Conservation (phyloP, 2,888 invertebrate species). For the Polymixis flavicincta region DNA sequence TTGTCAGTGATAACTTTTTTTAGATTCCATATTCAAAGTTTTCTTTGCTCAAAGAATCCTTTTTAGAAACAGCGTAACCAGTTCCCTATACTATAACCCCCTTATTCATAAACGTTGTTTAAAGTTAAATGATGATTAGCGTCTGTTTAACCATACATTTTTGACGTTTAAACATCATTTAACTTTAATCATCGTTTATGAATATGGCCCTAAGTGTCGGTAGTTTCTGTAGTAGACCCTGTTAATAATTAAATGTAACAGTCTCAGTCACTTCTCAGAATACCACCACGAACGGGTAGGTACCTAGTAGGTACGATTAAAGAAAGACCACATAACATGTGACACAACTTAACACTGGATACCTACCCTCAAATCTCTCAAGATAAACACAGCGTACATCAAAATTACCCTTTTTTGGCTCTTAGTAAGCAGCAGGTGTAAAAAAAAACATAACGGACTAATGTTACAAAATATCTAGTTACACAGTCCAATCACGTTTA, state of each 20-base stretch:
- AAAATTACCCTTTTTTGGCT: slow-evolving; percentile 28
- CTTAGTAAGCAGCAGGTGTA: slow-evolving; percentile 25
- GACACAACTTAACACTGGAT: slow-evolving; percentile 30
- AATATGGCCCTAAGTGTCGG: no score
- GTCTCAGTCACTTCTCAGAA: not conserved
- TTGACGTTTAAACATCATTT: no score
- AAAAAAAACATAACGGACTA: slow-evolving; percentile 36
- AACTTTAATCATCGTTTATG: no score
- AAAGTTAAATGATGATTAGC: no score
- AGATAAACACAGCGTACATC: slow-evolving; percentile 10
- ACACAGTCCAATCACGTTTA: slow-evolving; percentile 62
- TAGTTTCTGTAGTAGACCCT: not conserved
- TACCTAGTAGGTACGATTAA: not conserved
- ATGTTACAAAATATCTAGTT: slow-evolving; percentile 54
- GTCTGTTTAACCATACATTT: no score
- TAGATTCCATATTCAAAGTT: not conserved
- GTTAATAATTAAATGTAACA: not conserved
- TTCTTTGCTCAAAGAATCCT: not conserved
- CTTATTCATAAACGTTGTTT: no score
- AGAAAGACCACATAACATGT: slow-evolving; percentile 41
- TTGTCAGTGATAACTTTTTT: not conserved
- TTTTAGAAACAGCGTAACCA: not conserved
- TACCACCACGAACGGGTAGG: not conserved
- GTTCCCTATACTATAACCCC: no score
- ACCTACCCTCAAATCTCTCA: slow-evolving; percentile 27